phyloP scores from a whole-genome alignment of 2,113 vertebrate genomes.

The Climacteris rufus region DNA sequence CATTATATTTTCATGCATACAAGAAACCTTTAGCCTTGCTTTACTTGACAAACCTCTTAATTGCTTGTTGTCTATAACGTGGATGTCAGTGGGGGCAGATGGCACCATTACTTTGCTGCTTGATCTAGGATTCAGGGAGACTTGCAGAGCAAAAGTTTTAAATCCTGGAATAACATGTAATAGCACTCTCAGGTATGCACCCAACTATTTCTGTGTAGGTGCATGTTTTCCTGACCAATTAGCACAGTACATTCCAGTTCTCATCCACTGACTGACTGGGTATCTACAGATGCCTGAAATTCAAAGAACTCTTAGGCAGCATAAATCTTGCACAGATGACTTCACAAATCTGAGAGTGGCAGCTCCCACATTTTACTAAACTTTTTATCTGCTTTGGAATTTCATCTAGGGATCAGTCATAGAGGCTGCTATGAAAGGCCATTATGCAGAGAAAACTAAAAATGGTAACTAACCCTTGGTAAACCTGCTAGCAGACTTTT shows the following conservation, averaged over 20 bases:
- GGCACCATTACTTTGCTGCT: neutral
- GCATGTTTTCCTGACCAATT: neutral
- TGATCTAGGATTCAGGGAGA: neutral
- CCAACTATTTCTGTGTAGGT: neutral
- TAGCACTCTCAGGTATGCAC: neutral
- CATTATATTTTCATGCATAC: neutral
- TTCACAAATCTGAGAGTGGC: neutral
- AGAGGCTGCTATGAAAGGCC: neutral
- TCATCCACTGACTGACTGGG: neutral
- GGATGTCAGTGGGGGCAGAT: neutral
- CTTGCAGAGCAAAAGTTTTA: neutral
- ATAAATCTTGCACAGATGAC: neutral
- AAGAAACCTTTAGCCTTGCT: neutral
- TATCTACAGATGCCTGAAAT: neutral
- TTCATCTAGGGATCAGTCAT: neutral
- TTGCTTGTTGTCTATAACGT: neutral
- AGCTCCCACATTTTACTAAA: neutral
- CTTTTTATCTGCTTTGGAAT: neutral
- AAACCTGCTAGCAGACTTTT: neutral
- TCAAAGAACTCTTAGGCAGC: neutral
- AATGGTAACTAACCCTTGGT: neutral
- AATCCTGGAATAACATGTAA: neutral
- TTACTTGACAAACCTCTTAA: neutral
- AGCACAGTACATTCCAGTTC: neutral
- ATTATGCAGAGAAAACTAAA: neutral